Base-by-base conservation (phyloP, 92 coral and sea anemone species). In the Plumapathes pennacea region DNA sequence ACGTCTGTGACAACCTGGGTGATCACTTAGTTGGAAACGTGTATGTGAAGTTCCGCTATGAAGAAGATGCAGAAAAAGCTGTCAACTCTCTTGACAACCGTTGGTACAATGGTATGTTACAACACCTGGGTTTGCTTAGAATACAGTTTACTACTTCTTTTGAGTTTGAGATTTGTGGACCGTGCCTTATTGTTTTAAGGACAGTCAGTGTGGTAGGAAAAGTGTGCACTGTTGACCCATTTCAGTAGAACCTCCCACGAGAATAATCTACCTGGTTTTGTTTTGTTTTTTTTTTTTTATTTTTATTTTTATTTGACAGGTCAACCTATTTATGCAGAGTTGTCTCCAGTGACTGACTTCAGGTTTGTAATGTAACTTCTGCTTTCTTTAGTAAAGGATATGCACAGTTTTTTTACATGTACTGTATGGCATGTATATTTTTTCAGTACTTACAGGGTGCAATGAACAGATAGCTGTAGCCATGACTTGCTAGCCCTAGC, bases 21-120 rank as follows among this genome's bases (percentile, higher is more conserved):
- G 99, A 94, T 46, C 99, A 94, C 37, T 88, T 94, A 18, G 99
- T 94, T 4, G 99, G 99, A 24, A 94, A 94, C 74, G 99, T 94
- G 5, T 94, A 94, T 67, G 96, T 94, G 38, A 94, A 94, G 68
- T 94, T 84, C 45, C 96, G 99, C n/a, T 90, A 90, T 64, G 99
- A 94, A 47, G 99, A 94, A 77, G 99, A 94, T 77, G 99, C 99
- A 5, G 99, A 94, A 58, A 94, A 94, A 63, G 85, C 99, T 42
- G 96, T 84, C 23, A 89, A 77, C 14, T 94, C 80, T 57, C 85
- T 92, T 26, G 89, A 92, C 57, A 88, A 81, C 71, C 78, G 98
- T 26, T 92, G 98, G 98, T 92, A 92, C 57, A 90, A 92, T 89
- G 98, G 98, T 92, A 62, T 46, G 84, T 49, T 1, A 13, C 22